Base-by-base conservation (phyloP, 2,888 invertebrate species). In the Allacma fusca region DNA sequence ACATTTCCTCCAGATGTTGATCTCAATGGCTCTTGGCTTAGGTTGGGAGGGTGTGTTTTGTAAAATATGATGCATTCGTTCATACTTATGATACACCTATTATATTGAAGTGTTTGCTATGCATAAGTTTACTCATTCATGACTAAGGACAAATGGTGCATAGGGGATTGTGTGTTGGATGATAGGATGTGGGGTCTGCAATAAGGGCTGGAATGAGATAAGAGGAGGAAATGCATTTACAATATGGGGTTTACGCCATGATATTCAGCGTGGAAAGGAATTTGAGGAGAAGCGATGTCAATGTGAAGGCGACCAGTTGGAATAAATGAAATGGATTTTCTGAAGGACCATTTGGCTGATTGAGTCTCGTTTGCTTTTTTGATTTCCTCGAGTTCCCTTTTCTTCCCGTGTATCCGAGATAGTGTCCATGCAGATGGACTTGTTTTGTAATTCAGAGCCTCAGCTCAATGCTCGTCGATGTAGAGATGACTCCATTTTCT, bases 291-390 rank as follows among this genome's bases (percentile, higher is more conserved):
- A 16, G 57, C n/a, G 23, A 26, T 50, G 50, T 50, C 50, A 50
- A 34, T 13, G 71, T 57, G 57, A 34, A 72, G 59, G 72, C 62
- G 59, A 23, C 29, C 23, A 50, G 19, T 50, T n/a, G 50, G 50
- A 44, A 70, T 70, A 70, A 70, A 50, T 70, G 28, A 26, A 50
- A 59, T 29, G 59, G 34, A 50, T 59, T 72, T 29, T 34, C 57
- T 29, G 50, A 24, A 69, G 72, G 59, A 21, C 34, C 72, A 72
- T 72, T 72, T 72, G 72, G 29, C 72, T 72, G 72, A 72, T 72
- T 72, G 72, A 72, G 72, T 72, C 72, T 29, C 26, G 29, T 59
- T 72, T 59, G 29, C 67, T 67, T 21, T 67, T 67, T 26, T 67
- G 67, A 67, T 29, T 29, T 29, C 12, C 67, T 67, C 29, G 7